phyloP scores from a whole-genome alignment of 2,113 vertebrate genomes.

The Corythornis vintsioides region DNA sequence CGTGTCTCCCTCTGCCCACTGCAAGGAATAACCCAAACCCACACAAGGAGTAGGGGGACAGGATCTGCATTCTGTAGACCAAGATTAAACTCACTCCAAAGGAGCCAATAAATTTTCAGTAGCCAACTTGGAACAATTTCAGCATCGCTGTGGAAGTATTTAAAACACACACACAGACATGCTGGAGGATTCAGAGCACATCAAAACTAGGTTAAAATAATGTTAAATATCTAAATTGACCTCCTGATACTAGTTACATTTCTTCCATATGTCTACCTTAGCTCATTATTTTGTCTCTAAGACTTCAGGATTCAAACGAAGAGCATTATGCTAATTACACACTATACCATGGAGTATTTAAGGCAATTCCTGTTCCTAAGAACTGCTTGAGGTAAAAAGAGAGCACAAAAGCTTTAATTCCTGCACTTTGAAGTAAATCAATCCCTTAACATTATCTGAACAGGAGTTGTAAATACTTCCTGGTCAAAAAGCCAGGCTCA shows the following conservation, averaged over 20 bases:
- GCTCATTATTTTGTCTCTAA: neutral
- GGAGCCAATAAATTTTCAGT: neutral
- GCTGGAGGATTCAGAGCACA: neutral
- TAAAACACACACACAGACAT: neutral
- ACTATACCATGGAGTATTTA: slow-evolving; percentile 24
- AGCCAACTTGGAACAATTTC: neutral
- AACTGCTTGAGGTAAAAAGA: slow-evolving; percentile 36
- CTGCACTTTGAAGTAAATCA: slow-evolving; percentile 34
- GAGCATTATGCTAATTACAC: slow-evolving; percentile 33
- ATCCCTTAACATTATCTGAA: neutral
- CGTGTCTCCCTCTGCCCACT: neutral
- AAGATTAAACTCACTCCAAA: neutral
- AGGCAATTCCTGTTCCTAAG: neutral
- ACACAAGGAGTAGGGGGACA: neutral
- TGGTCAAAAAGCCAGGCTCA: slow-evolving; percentile 6
- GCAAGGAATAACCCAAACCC: neutral
- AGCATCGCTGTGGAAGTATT: neutral
- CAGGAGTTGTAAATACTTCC: neutral
- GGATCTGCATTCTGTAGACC: neutral
- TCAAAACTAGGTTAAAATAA: slow-evolving; percentile 39
- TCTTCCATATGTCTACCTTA: slow-evolving; percentile 1
- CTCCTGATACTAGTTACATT: slow-evolving; percentile 16
- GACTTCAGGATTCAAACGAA: slow-evolving; percentile 4
- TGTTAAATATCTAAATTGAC: slow-evolving; percentile 40
- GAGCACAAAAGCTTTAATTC: slow-evolving; percentile 21